A percentile compares a stretch with the other conserved stretches of the same genome.
phyloP scores from a whole-genome alignment of 1,140 invertebrate genomes.

The Euura saliciscinereae region DNA sequence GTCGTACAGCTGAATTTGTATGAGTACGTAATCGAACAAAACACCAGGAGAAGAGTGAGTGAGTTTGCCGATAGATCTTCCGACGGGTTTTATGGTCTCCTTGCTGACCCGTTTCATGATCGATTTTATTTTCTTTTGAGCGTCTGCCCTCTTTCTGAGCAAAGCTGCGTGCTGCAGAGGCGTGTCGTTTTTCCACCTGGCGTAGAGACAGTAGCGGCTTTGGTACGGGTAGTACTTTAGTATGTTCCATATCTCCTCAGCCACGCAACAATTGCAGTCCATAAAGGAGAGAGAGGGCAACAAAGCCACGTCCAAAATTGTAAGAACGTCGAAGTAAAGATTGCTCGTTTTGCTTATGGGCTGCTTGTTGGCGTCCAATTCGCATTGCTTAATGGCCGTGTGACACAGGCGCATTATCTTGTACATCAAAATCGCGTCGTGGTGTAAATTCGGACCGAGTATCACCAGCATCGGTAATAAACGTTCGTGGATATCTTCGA shows the following conservation, averaged over 20 bases:
- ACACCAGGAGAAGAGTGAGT: conserved; percentile 95
- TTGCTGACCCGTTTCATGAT: conserved; percentile 98
- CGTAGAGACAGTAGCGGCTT: conserved; percentile 88
- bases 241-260: conserved; percentile 94
- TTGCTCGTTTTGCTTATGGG: conserved; percentile 52
- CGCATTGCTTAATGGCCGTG: conserved; percentile 56
- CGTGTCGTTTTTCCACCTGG: conserved; percentile 92
- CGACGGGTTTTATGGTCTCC: conserved; percentile 97
- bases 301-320: conserved; percentile 84
- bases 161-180: conserved; percentile 82
- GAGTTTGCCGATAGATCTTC: conserved; percentile 94
- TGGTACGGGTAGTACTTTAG: conserved; percentile 93
- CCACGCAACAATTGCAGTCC: conserved; percentile 93
- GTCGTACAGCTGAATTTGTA: conserved; percentile 97
- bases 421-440: conserved; percentile 88
- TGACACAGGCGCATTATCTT: conserved; percentile 77
- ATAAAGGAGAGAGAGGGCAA: conserved; percentile 90
- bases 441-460: conserved; percentile 87
- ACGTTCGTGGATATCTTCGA: conserved; percentile 76
- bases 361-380: conserved; percentile 48
- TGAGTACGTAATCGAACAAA: conserved; percentile 92
- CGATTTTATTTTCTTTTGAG: conserved; percentile 91
- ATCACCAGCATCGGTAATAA: conserved; percentile 87
- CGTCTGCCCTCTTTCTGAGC: conserved; percentile 81
- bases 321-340: conserved; percentile 81